A percentile compares a stretch with the other conserved stretches of the same genome.
phyloP scores from a whole-genome alignment of 1,140 invertebrate species.

The Magallana gigas region DNA sequence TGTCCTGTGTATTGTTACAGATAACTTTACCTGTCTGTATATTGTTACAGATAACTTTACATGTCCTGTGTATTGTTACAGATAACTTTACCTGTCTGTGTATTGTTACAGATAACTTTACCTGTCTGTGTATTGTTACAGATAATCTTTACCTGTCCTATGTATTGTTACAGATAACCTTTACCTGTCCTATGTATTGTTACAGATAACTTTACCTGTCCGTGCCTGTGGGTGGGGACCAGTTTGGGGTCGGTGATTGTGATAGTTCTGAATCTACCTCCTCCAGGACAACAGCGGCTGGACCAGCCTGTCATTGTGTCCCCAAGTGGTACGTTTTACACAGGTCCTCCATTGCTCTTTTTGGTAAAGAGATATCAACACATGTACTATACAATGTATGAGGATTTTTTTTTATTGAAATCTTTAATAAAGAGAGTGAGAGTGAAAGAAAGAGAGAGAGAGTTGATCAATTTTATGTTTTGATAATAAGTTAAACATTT shows the following conservation, averaged over 20 bases:
- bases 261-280: conserved; percentile 91
- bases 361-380: not conserved
- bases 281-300: conserved; percentile 86
- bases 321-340: conserved; percentile 86
- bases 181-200: conserved; percentile 82
- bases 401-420: too few species aligned
- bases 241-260: conserved; percentile 96
- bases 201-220: conserved; percentile 87
- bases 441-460: not conserved
- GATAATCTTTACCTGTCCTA: conserved; percentile 88
- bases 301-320: conserved; percentile 94
- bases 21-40: conserved; percentile 81
- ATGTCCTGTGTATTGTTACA: conserved; percentile 87
- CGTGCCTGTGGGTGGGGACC: conserved; percentile 97
- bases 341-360: not conserved
- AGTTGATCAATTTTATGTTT: too few species aligned
- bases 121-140: conserved; percentile 76
- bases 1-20: conserved; percentile 80
- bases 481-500: too few species aligned
- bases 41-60: conserved; percentile 85
- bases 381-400: too few species aligned
- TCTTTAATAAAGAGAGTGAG: too few species aligned
- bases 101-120: conserved; percentile 37
- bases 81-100: conserved; percentile 86
- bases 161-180: conserved; percentile 61